Conservation (phyloP, 2,797 vertebrate species). For the Helarctos malayanus region DNA sequence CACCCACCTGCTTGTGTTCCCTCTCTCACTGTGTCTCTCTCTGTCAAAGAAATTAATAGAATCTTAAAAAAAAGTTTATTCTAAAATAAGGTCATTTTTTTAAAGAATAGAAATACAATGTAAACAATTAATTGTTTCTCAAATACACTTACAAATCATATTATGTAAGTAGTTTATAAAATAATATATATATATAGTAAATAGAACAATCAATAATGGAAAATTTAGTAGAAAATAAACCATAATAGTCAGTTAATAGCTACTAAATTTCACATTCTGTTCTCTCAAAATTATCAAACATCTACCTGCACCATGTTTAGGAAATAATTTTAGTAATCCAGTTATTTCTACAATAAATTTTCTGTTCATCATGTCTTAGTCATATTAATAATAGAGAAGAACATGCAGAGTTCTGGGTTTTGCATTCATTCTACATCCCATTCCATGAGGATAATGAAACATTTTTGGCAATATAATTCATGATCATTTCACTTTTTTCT, state of each 20-base stretch:
- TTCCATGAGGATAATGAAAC: conserved; percentile 62
- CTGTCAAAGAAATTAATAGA: not conserved
- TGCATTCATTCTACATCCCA: conserved; percentile 67
- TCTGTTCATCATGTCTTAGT: conserved; percentile 57
- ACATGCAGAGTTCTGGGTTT: conserved; percentile 5
- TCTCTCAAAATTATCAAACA: not conserved
- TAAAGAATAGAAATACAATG: not conserved
- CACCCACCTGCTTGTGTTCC: not conserved
- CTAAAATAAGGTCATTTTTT: not conserved
- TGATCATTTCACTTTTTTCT: conserved; percentile 56
- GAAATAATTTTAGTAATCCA: conserved; percentile 22
- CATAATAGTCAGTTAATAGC: not conserved
- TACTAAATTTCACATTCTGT: not conserved
- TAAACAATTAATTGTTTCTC: not conserved
- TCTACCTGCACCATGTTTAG: not conserved
- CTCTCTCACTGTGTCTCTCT: not conserved
- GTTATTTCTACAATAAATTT: conserved; percentile 19
- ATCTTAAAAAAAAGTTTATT: not conserved
- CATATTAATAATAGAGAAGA: conserved; percentile 70
- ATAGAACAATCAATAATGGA: not conserved
- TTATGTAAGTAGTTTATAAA: not conserved
- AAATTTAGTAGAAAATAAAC: conserved; percentile 36
- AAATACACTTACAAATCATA: not conserved
- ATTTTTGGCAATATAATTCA: conserved; percentile 37
- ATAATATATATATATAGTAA: not conserved